Percentiles rank a stretch among this genome's conserved stretches.
Evolutionary conservation across 1,140 invertebrate genomes (phyloP).

Genomic region (Gonioctena quinquepunctata): DNA sequence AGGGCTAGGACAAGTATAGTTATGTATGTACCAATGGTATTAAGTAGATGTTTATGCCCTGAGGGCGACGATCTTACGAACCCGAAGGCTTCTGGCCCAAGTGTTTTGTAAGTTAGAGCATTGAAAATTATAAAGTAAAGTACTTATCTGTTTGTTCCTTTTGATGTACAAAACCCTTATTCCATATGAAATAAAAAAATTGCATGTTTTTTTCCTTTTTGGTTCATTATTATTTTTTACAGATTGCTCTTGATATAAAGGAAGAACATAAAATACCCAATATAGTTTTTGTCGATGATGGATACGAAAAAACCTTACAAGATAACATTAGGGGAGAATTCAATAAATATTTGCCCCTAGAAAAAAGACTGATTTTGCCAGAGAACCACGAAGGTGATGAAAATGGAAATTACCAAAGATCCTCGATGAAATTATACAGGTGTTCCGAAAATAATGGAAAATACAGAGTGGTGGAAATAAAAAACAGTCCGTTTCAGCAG

Average conservation of each 20-base stretch:
- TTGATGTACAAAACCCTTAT: too few relatives aligned
- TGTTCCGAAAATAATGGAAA: slow-evolving; percentile 79
- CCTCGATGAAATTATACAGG: slow-evolving; percentile 67
- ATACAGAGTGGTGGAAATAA: slow-evolving; percentile 85
- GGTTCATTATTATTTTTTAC: slow-evolving; percentile 35
- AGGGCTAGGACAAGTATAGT: neutral
- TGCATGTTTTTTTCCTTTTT: neutral
- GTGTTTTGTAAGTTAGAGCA: too few relatives aligned
- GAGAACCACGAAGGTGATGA: slow-evolving; percentile 50
- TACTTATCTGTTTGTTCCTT: too few relatives aligned
- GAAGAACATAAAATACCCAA: slow-evolving; percentile 56
- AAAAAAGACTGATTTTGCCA: slow-evolving; percentile 64
- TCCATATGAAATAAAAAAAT: too few relatives aligned
- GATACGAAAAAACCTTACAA: slow-evolving; percentile 76
- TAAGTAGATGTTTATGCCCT: too few relatives aligned
- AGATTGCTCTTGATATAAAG: slow-evolving; percentile 56
- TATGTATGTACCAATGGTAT: too few relatives aligned
- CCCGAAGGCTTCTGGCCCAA: too few relatives aligned
- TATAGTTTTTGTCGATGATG: slow-evolving; percentile 82
- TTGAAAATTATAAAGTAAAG: too few relatives aligned
- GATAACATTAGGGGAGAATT: slow-evolving; percentile 68
- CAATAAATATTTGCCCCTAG: slow-evolving; percentile 71
- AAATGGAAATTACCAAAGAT: slow-evolving; percentile 46
- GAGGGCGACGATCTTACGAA: too few relatives aligned
- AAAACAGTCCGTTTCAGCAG: slow-evolving; percentile 79